Conservation (phyloP, 1,140 invertebrate species). For the Zaprionus inermis region DNA sequence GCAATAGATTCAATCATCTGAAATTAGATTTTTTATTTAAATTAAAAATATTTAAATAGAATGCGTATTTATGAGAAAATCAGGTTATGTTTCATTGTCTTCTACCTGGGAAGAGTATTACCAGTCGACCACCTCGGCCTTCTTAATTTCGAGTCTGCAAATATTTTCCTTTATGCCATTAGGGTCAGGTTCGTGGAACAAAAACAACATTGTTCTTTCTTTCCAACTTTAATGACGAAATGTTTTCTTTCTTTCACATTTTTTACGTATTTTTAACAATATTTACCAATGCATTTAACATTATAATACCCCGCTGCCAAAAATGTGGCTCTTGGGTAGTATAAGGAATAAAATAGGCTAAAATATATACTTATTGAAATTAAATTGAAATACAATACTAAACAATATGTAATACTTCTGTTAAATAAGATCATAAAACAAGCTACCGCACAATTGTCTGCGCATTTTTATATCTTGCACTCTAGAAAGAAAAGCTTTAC, state of each 20-base stretch:
- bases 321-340: neutral
- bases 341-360: neutral
- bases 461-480: neutral
- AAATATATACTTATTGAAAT: too few relatives aligned
- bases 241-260: neutral
- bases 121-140: neutral
- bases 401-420: neutral
- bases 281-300: constrained; percentile 18
- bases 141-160: constrained; percentile 13
- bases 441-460: neutral
- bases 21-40: neutral
- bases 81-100: neutral
- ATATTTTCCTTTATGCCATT: constrained; percentile 22
- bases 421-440: neutral
- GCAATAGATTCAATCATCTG: neutral
- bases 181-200: constrained; percentile 10
- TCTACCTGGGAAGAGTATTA: constrained; percentile 2
- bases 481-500: neutral
- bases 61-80: neutral
- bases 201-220: constrained; percentile 21
- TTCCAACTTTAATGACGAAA: constrained; percentile 3
- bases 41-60: neutral
- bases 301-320: neutral
- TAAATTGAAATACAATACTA: neutral
- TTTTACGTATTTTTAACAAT: constrained; percentile 16